phyloP scores from a whole-genome alignment of 2,888 invertebrate genomes.

The Diaperis boleti region DNA sequence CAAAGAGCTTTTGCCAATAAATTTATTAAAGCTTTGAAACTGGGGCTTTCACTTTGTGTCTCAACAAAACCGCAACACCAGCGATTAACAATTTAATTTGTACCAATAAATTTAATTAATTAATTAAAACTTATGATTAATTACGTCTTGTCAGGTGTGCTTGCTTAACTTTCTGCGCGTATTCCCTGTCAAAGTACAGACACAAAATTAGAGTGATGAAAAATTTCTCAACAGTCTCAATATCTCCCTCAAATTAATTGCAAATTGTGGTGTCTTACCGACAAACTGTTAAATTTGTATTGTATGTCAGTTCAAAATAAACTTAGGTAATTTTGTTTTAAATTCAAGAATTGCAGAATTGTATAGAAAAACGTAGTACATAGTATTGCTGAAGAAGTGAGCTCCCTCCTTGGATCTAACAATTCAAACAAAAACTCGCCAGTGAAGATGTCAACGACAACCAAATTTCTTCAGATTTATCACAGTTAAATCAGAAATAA shows the following conservation, averaged over 20 bases:
- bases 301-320: too few relatives aligned
- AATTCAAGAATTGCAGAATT: too few relatives aligned
- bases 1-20: conserved; percentile 3
- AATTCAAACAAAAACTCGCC: too few relatives aligned
- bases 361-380: too few relatives aligned
- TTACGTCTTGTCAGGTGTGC: conserved; percentile 48
- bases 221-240: not conserved
- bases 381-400: too few relatives aligned
- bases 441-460: conserved; percentile 16
- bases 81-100: conserved; percentile 52
- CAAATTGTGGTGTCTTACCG: too few relatives aligned
- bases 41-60: conserved; percentile 10
- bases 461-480: conserved; percentile 32
- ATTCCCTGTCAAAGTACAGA: conserved; percentile 7
- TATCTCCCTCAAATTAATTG: too few relatives aligned
- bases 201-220: not conserved
- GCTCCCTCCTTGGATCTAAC: too few relatives aligned
- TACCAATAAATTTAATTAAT: conserved; percentile 51
- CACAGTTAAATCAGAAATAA: conserved; percentile 31
- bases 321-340: too few relatives aligned
- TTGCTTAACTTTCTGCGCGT: conserved; percentile 31
- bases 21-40: conserved; percentile 16
- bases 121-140: conserved; percentile 52
- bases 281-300: too few relatives aligned
- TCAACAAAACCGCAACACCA: conserved; percentile 35